Conservation (phyloP, 2,888 invertebrate species). For the Nomada hirtipes region DNA sequence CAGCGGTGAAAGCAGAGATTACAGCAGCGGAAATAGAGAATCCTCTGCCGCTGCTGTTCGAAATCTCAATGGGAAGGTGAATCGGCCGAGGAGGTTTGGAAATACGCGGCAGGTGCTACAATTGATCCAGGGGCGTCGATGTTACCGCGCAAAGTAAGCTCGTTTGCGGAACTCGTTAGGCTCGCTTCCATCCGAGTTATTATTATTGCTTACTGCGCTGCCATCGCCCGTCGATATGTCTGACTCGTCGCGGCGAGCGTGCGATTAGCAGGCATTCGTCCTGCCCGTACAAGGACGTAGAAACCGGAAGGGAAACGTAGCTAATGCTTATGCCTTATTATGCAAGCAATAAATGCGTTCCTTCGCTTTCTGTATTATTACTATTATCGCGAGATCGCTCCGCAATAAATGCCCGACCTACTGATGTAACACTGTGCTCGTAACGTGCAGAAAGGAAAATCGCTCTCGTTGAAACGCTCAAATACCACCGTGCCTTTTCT, state of each 20-base stretch:
- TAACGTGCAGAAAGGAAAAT: constrained; percentile 33
- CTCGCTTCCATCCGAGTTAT: neutral
- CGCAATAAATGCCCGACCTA: constrained; percentile 12
- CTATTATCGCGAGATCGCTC: constrained; percentile 44
- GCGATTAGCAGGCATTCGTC: neutral
- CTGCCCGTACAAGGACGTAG: constrained; percentile 19
- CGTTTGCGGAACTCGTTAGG: neutral
- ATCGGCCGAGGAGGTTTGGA: neutral
- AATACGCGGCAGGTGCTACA: neutral
- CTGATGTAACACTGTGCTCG: constrained; percentile 37
- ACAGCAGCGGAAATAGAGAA: constrained; percentile 35
- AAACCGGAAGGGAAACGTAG: constrained; percentile 34
- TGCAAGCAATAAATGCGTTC: constrained; percentile 41
- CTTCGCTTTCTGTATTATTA: constrained; percentile 58
- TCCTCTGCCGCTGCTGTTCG: neutral
- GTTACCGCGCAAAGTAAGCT: neutral
- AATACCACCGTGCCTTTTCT: neutral
- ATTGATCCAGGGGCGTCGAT: constrained; percentile 7
- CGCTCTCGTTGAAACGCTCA: neutral
- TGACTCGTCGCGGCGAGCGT: neutral
- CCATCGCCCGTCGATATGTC: neutral
- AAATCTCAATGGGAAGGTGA: neutral
- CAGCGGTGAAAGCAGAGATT: constrained; percentile 59
- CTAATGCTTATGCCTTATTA: constrained; percentile 25
- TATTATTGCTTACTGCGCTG: constrained; percentile 17